Conservation (phyloP, 1,140 invertebrate genomes). For the Drosophila ohnishii region DNA sequence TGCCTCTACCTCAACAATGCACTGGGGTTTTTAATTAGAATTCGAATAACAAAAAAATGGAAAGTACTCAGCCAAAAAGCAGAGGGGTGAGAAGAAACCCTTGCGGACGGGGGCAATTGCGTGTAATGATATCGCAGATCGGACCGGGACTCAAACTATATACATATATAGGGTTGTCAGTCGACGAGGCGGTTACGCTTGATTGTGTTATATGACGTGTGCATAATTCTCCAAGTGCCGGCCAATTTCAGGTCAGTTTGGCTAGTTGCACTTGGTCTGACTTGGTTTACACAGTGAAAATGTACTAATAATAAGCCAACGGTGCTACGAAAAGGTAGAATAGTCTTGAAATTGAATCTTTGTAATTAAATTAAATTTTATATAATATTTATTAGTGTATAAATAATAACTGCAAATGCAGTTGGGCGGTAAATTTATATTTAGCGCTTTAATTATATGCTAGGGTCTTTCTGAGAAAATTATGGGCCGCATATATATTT, state of each 20-base stretch:
- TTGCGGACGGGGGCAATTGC: slow-evolving; percentile 57
- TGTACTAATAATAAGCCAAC: background rate
- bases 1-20: slow-evolving; percentile 64
- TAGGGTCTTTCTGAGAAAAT: background rate
- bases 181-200: slow-evolving; percentile 70
- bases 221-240: slow-evolving; percentile 51
- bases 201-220: slow-evolving; percentile 78
- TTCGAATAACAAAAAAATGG: slow-evolving; percentile 58
- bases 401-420: background rate
- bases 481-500: background rate
- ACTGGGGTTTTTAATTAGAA: slow-evolving; percentile 78
- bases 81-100: slow-evolving; percentile 39
- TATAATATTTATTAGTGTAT: background rate
- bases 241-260: slow-evolving; percentile 16
- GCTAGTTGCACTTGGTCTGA: background rate
- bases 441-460: slow-evolving; percentile 35
- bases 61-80: slow-evolving; percentile 46
- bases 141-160: background rate
- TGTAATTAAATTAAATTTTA: background rate
- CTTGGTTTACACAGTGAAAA: slow-evolving; percentile 2
- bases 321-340: background rate
- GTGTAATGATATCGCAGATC: slow-evolving; percentile 67
- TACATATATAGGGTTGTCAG: slow-evolving; percentile 46
- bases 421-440: background rate
- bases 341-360: background rate